Evolutionary conservation across 2,113 vertebrate genomes (phyloP), one percentile per base, ranked within the genome.

Genomic region (Pollimyrus isidori): DNA sequence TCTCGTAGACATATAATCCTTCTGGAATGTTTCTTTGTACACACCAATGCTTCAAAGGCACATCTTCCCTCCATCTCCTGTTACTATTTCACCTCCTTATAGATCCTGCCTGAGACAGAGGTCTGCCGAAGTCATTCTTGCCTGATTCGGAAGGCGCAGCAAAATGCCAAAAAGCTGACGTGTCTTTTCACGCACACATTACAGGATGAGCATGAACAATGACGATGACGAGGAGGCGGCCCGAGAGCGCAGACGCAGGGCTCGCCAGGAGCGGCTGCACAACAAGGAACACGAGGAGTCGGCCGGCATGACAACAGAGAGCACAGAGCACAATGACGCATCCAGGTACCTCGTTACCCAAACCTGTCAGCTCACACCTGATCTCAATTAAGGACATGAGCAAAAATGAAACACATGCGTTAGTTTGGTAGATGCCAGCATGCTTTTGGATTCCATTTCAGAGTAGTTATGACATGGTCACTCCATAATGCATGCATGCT

Each of bases 181-280:
- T 76, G 76, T 88, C 35, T 88, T 30, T 90, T 46, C 53, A 19
- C 52, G 3, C 52, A 13, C 88, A 26, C 89, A 19, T 50, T 76
- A 45, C 90, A 99, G 98, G 93, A 92, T 98, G 89, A 95, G 97
- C 89, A 95, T 94, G 65, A 97, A 95, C 0, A 97, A 99, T 23
- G 56, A 65, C 0, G 98, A 99, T 2, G 98, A 99, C 0, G 98
- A 99, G 90, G 98, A 99, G 94, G 98, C 97, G 0, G 98, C 98
- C 52, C 95, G 97, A 2, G 98, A 99, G 90, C 97, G 98, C 42
- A 97, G 98, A 88, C 97, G 98, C 91, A 93, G 98, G 58, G 98
- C 97, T 56, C 96, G 98, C 4, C 98, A 99, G 93, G 98, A 99
- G 89, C 96, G 98, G 86, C 91, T 98, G 92, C 94, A 95, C 91